Evolutionary conservation across 2,888 invertebrate genomes (phyloP).

Genomic region (Drosophila antonietae): DNA sequence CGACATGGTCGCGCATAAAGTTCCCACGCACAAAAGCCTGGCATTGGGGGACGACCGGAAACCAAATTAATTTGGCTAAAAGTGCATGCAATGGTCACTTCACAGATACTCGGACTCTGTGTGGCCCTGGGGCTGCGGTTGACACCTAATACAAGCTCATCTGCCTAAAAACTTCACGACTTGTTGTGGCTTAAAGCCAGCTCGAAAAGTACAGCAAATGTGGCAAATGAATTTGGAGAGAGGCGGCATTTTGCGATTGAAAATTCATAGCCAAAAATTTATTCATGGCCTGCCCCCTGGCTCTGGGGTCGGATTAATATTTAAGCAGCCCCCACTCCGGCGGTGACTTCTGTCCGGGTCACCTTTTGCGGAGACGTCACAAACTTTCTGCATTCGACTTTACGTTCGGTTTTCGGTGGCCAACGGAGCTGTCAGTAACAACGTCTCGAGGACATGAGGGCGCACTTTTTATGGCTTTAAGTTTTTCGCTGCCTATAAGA

Average conservation of each 20-base stretch:
- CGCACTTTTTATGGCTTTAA: constrained; percentile 67
- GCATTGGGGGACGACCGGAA: constrained; percentile 47
- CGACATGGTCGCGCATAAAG: constrained; percentile 50
- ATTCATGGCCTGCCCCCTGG: constrained; percentile 77
- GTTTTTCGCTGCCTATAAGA: constrained; percentile 51
- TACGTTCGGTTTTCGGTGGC: constrained; percentile 15
- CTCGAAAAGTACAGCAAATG: constrained; percentile 45
- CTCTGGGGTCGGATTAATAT: constrained; percentile 70
- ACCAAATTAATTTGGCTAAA: constrained; percentile 65
- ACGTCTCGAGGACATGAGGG: constrained; percentile 71
- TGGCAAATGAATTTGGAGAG: background rate
- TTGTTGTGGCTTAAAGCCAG: constrained; percentile 51
- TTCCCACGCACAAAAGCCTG: constrained; percentile 64
- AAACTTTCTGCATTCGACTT: constrained; percentile 51
- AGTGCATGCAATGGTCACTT: constrained; percentile 42
- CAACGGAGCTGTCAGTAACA: constrained; percentile 63
- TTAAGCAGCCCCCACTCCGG: constrained; percentile 68
- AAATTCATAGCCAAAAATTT: constrained; percentile 83
- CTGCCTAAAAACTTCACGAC: constrained; percentile 23
- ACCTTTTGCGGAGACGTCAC: constrained; percentile 62
- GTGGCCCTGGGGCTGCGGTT: constrained; percentile 47
- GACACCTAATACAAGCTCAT: constrained; percentile 55
- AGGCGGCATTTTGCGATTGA: constrained; percentile 56
- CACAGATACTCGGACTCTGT: constrained; percentile 18
- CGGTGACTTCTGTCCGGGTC: constrained; percentile 56